Evolutionary conservation across 2,113 vertebrate species (phyloP).

Genomic region (Balaeniceps rex): DNA sequence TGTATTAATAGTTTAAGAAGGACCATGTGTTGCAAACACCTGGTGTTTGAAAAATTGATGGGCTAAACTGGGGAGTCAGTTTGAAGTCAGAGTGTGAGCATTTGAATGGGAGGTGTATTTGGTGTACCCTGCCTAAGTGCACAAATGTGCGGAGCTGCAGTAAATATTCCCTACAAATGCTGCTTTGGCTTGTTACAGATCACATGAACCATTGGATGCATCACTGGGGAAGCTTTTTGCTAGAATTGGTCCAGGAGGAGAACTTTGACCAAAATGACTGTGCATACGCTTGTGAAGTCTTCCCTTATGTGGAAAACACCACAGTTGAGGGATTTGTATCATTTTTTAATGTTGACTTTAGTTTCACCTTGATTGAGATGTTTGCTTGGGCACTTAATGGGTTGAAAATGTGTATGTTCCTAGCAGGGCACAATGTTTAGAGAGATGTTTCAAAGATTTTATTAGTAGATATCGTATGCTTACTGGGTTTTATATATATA

Average conservation of each 20-base stretch:
- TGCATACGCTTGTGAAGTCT: not conserved
- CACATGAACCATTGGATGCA: not conserved
- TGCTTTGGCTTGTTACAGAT: not conserved
- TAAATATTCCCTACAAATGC: not conserved
- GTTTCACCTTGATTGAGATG: not conserved
- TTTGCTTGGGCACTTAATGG: not conserved
- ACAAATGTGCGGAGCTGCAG: not conserved
- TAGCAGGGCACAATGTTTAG: not conserved
- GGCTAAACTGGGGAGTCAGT: not conserved
- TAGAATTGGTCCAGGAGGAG: not conserved
- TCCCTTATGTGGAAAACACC: not conserved
- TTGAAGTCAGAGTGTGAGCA: not conserved
- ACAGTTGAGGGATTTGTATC: not conserved
- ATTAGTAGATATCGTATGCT: not conserved
- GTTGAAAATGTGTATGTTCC: not conserved
- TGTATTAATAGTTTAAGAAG: not conserved
- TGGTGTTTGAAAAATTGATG: not conserved
- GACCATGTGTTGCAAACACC: accelerated
- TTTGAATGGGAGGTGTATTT: too few species aligned
- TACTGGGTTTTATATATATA: not conserved
- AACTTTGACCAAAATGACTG: not conserved
- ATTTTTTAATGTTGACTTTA: not conserved
- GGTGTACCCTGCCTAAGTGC: not conserved
- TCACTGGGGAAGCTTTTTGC: not conserved
- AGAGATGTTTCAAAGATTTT: not conserved